phyloP scores from a whole-genome alignment of 2,113 vertebrate species.

The Phrynosoma blainvillii region DNA sequence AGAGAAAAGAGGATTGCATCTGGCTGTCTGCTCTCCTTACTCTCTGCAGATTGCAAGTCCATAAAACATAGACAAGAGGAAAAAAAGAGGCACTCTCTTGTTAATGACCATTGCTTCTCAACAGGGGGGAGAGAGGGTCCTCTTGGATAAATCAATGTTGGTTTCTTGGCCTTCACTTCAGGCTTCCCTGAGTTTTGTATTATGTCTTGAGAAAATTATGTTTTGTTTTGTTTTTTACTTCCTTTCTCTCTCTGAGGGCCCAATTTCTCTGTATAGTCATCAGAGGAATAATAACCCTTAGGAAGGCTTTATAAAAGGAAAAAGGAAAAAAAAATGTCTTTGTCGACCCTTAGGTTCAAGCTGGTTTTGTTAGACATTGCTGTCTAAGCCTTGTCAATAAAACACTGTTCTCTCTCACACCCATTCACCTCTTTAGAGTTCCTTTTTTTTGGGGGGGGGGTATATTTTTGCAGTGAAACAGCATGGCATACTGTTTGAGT shows the following conservation, averaged over 20 bases:
- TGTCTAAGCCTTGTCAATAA: background rate
- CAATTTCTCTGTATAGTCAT: background rate
- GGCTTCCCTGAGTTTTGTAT: background rate
- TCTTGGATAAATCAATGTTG: background rate
- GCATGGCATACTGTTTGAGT: too few species aligned
- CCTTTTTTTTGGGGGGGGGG: too few species aligned
- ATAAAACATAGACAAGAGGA: background rate
- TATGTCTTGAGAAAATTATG: background rate
- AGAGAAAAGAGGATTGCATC: background rate
- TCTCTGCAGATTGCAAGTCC: background rate
- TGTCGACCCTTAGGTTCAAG: background rate
- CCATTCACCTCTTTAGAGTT: too few species aligned
- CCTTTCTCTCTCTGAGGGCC: background rate
- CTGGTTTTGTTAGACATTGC: background rate
- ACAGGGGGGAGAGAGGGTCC: background rate
- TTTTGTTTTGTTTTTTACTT: background rate
- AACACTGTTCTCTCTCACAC: background rate
- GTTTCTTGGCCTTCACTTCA: background rate
- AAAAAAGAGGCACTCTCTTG: background rate
- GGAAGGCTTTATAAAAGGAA: background rate
- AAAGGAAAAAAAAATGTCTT: background rate
- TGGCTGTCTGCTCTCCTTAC: background rate
- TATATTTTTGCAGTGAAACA: too few species aligned
- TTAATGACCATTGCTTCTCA: background rate
- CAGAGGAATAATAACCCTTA: background rate